Conservation (phyloP, 2,797 vertebrate genomes). For the Anolis apletophallus region DNA sequence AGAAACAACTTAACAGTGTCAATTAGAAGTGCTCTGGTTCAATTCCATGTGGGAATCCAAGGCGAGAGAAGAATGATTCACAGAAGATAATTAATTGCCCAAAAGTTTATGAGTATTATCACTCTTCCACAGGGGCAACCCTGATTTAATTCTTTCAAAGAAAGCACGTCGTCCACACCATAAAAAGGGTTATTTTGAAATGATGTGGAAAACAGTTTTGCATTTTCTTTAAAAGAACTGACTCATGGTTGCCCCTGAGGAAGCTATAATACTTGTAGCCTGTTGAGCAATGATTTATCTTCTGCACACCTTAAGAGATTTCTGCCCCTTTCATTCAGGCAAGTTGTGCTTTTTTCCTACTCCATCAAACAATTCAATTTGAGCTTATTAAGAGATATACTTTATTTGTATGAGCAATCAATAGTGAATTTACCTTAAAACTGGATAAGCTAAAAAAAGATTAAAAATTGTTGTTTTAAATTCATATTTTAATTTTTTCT, state of each 20-base stretch:
- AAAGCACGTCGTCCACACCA: background rate
- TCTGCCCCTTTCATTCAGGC: background rate
- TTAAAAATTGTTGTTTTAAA: background rate
- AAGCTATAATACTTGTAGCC: background rate
- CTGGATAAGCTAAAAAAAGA: background rate
- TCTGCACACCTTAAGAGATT: background rate
- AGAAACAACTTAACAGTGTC: background rate
- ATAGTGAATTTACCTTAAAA: background rate
- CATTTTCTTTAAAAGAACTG: background rate
- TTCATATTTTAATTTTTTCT: background rate
- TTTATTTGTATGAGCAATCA: background rate
- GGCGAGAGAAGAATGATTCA: background rate
- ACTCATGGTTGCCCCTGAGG: background rate
- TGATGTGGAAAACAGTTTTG: background rate
- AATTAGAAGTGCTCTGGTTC: background rate
- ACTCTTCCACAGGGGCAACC: background rate
- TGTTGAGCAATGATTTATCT: background rate
- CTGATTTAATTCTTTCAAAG: background rate
- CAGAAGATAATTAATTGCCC: background rate
- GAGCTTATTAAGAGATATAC: background rate
- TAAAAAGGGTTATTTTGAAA: background rate
- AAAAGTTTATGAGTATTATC: background rate
- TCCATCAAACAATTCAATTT: background rate
- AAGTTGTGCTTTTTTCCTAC: background rate
- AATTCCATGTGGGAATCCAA: background rate